phyloP scores from a whole-genome alignment of 1,140 invertebrate genomes.

The Cylas formicarius region DNA sequence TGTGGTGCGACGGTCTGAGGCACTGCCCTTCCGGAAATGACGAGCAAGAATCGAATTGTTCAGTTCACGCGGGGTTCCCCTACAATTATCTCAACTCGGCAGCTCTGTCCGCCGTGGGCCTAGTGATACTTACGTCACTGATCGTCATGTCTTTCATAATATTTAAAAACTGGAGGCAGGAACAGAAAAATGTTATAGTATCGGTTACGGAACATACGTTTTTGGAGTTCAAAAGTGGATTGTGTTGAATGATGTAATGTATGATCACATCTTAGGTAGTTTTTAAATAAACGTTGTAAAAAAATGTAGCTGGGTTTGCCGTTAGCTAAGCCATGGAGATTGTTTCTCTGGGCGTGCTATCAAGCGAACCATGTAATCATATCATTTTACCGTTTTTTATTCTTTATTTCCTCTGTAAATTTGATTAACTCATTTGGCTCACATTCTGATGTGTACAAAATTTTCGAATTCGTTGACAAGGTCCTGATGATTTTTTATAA shows the following conservation, averaged over 20 bases:
- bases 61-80: slow-evolving; percentile 59
- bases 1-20: slow-evolving; percentile 65
- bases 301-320: slow-evolving; percentile 6
- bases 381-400: too few relatives aligned
- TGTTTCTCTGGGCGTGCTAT: too few relatives aligned
- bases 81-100: slow-evolving; percentile 47
- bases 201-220: slow-evolving; percentile 43
- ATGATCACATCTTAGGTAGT: background rate
- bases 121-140: slow-evolving; percentile 26
- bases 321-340: background rate
- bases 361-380: too few relatives aligned
- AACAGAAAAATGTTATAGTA: slow-evolving; percentile 39
- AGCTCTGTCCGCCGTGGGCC: slow-evolving; percentile 23
- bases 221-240: slow-evolving; percentile 41
- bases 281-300: slow-evolving; percentile 3
- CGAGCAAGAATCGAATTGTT: slow-evolving; percentile 64
- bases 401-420: too few relatives aligned
- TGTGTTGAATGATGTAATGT: slow-evolving; percentile 31
- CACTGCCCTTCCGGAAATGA: slow-evolving; percentile 70
- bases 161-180: slow-evolving; percentile 34
- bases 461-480: too few relatives aligned
- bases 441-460: slow-evolving; percentile 4
- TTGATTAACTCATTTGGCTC: too few relatives aligned
- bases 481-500: too few relatives aligned
- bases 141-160: slow-evolving; percentile 32